Base-by-base conservation (phyloP, 2,888 invertebrate genomes). In the Eristalis intricaria region DNA sequence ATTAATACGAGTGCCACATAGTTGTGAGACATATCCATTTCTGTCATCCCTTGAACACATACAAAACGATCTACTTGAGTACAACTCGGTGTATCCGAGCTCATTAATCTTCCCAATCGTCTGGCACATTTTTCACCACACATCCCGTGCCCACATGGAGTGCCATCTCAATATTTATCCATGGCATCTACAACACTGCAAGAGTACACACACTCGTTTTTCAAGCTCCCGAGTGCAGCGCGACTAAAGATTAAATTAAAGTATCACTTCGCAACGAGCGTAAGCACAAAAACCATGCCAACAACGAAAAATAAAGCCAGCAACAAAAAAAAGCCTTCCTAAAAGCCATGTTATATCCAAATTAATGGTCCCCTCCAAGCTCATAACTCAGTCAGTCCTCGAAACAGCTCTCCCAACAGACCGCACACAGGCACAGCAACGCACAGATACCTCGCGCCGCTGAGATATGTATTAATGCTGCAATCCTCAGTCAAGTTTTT, bases 281-380 rank as follows among this genome's bases (percentile, higher is more conserved):
- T 32, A 58, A 11, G 50, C 43, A 69, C 23, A 70, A 74, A 78
- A 69, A 63, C 5, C n/a, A 19, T 50, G 50, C 50, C 19, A 50
- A 38, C 15, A 69, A 74, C 60, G 15, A 32, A 23, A 40, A 64
- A 74, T 38, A 74, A 79, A 70, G 56, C 78, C 74, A 78, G 43
- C n/a, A 50, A 19, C n/a, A n/a, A 50, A 50, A 50, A 82, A 64
- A n/a, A n/a, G n/a, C n/a, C 64, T 75, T 70, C 35, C 64, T 69
- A 35, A 71, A 77, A 69, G 66, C 78, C 60, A 78, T 83, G 86
- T 83, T 86, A 78, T 71, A 78, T 70, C 83, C 74, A 75, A 83
- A 86, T 83, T 70, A 86, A 83, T 86, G 75, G 70, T 50, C 32
- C 78, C 74, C 56, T 66, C 19, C 82, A 56, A 75, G 50, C 78